These are phyloP conservation scores for Drosophila arawakana DNA, from an alignment of 1,140 invertebrate species.

Conservation along the genomic window DNA sequence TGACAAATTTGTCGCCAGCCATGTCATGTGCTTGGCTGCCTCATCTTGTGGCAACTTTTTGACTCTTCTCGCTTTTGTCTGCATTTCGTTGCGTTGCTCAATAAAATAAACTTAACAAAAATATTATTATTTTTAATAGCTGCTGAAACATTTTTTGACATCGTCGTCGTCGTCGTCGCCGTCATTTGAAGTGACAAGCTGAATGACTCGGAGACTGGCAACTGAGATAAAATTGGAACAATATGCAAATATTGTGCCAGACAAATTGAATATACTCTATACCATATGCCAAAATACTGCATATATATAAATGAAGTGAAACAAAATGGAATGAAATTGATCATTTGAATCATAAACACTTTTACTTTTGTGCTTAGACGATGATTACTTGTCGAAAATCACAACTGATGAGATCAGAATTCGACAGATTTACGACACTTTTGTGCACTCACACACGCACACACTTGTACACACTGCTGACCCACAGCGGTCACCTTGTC, in stretches of 20 bases:
- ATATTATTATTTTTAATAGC: constrained; percentile 74
- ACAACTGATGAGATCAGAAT: constrained; percentile 5
- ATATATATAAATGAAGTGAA: constrained; percentile 2
- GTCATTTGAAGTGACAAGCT: constrained; percentile 35
- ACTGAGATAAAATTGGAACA: constrained; percentile 72
- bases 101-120: constrained; percentile 66
- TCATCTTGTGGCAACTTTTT: no score
- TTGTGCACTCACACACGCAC: background rate
- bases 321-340: constrained; percentile 10
- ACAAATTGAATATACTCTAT: constrained; percentile 15
- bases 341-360: constrained; percentile 38
- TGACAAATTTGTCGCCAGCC: constrained; percentile 17
- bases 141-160: constrained; percentile 46
- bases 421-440: background rate
- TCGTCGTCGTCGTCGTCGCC: constrained; percentile 20
- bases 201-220: constrained; percentile 36
- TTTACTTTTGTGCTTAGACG: constrained; percentile 43
- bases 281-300: background rate
- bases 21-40: background rate
- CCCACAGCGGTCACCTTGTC: constrained; percentile 66
- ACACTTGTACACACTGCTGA: constrained; percentile 27
- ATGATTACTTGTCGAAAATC: background rate
- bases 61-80: constrained; percentile 1
- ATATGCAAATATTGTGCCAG: constrained; percentile 41
- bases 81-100: constrained; percentile 23